Conservation (phyloP, 2,113 vertebrate species). For the Microtus montanus region DNA sequence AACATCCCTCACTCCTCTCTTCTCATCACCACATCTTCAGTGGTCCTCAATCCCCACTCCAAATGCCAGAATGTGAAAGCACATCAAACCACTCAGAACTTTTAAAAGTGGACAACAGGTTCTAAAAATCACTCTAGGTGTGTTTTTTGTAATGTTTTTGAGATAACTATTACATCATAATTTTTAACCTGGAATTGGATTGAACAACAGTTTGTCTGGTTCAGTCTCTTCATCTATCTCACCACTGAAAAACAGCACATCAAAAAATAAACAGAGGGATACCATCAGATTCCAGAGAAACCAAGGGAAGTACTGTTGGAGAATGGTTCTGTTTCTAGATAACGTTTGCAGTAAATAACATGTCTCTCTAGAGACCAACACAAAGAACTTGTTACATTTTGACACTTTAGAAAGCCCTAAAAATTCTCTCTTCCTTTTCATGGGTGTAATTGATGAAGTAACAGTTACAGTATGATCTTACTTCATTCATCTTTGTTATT, state of each 20-base stretch:
- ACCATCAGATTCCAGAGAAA: background rate
- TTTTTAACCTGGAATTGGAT: background rate
- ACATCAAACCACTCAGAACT: background rate
- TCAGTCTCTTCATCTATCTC: background rate
- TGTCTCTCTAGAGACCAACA: background rate
- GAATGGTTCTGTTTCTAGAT: background rate
- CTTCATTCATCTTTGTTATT: background rate
- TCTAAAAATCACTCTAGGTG: background rate
- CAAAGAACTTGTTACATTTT: background rate
- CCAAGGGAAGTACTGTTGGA: background rate
- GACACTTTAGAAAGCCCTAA: background rate
- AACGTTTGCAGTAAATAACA: background rate
- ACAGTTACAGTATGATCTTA: background rate
- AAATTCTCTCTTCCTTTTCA: conserved; percentile 21
- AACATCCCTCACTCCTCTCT: background rate
- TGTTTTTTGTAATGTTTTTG: background rate
- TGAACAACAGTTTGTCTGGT: background rate
- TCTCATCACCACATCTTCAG: background rate
- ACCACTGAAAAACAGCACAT: background rate
- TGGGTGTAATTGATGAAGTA: background rate
- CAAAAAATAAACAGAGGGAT: background rate
- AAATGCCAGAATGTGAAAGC: background rate
- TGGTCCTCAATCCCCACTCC: background rate
- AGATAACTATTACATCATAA: background rate
- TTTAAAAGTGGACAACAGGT: background rate